Conservation (phyloP, 2,797 vertebrate species). For the Argyrosomus regius region DNA sequence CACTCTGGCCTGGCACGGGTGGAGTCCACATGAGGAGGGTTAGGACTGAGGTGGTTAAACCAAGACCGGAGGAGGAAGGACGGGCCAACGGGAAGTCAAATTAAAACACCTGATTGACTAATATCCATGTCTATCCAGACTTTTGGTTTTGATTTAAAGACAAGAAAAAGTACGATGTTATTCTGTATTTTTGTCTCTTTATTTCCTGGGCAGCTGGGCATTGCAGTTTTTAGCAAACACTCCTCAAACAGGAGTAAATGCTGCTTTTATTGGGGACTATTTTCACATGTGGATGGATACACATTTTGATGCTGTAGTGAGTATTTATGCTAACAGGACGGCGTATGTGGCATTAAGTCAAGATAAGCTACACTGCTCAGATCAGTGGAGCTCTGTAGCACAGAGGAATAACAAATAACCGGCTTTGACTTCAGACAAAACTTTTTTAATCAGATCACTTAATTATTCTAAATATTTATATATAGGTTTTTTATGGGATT, state of each 20-base stretch:
- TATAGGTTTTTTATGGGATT: not conserved
- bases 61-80: not conserved
- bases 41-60: not conserved
- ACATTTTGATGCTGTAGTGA: not conserved
- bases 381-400: not conserved
- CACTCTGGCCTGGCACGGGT: constrained; percentile 2
- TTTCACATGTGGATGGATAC: not conserved
- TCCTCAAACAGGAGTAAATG: not conserved
- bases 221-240: not conserved
- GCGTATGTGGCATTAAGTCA: not conserved
- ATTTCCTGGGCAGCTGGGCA: not conserved
- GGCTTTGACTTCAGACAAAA: not conserved
- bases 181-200: not conserved
- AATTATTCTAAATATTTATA: no score
- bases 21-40: not conserved
- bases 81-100: not conserved
- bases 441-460: not conserved
- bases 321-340: not conserved
- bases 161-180: not conserved
- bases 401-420: no score
- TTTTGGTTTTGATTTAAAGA: not conserved
- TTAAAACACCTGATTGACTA: not conserved
- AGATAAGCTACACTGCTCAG: not conserved
- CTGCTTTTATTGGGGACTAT: not conserved
- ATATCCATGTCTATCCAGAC: not conserved